Evolutionary conservation across 2,888 invertebrate genomes (phyloP).

Genomic region (Tetropium fuscum): DNA sequence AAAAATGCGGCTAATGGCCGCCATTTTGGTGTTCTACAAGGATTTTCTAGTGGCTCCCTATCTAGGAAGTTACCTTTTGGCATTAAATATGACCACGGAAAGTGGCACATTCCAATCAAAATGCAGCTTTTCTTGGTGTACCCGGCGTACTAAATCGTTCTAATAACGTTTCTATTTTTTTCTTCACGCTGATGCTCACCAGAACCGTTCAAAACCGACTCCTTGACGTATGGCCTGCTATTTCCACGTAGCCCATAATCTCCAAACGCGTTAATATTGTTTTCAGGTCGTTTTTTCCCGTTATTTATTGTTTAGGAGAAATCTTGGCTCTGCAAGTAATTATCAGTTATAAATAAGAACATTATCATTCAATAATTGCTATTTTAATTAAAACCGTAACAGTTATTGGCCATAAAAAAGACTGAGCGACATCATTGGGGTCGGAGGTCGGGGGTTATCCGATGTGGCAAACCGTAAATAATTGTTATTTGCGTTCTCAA

Average conservation of each 20-base stretch:
- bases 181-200: no score
- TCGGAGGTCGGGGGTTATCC: conserved; percentile 34
- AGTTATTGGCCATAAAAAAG: conserved; percentile 33
- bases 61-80: no score
- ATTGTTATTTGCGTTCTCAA: conserved; percentile 23
- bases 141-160: no score
- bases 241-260: conserved; percentile 1
- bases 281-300: not conserved
- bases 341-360: conserved; percentile 33
- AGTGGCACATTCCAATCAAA: no score
- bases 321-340: conserved; percentile 29
- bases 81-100: no score
- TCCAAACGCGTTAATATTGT: conserved; percentile 12
- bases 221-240: not conserved
- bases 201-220: not conserved
- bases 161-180: no score
- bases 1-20: no score
- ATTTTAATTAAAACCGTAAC: conserved; percentile 36
- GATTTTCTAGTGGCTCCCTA: no score
- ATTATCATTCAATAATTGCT: conserved; percentile 40
- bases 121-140: no score
- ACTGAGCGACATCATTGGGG: conserved; percentile 28
- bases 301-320: conserved; percentile 29
- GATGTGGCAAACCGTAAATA: conserved; percentile 34
- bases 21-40: no score